A percentile compares a stretch with the other conserved stretches of the same genome.
These are phyloP conservation scores for Carassius gibelio DNA, from an alignment of 2,113 vertebrate species.

Conservation along the genomic window DNA sequence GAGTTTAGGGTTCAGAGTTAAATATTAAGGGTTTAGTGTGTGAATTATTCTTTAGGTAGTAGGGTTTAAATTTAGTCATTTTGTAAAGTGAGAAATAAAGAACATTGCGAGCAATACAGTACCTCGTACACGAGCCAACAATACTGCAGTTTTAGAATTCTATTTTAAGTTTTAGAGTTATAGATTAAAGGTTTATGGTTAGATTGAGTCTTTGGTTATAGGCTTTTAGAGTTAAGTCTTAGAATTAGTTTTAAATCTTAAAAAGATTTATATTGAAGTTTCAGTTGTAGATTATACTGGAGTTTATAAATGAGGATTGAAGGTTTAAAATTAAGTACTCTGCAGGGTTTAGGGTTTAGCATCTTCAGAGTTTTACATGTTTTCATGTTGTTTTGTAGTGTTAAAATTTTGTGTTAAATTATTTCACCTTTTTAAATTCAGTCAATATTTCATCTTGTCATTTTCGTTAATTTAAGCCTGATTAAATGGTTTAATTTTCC, in stretches of 20 bases:
- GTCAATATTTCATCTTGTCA: neutral
- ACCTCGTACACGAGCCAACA: neutral
- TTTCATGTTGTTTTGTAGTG: neutral
- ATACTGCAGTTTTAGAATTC: neutral
- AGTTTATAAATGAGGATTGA: neutral
- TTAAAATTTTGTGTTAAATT: neutral
- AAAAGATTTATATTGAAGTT: neutral
- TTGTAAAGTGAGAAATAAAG: neutral
- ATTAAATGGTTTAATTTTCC: no score
- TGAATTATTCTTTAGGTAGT: neutral
- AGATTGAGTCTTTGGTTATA: neutral
- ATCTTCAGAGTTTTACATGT: neutral
- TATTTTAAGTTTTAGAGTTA: neutral
- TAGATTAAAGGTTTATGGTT: neutral
- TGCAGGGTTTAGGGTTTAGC: neutral
- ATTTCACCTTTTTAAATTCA: neutral
- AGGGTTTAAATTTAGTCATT: neutral
- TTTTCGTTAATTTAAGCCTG: neutral
- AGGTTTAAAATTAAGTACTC: neutral
- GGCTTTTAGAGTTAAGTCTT: slow-evolving; percentile 1
- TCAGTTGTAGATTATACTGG: neutral
- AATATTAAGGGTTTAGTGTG: neutral
- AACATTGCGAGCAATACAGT: neutral
- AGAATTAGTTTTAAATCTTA: slow-evolving; percentile 5
- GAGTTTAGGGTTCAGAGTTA: neutral